Percentiles rank a stretch among this genome's conserved stretches.
These are phyloP conservation scores for Nothocercus nigrocapillus DNA, from an alignment of 2,113 vertebrate genomes.

Conservation along the genomic window DNA sequence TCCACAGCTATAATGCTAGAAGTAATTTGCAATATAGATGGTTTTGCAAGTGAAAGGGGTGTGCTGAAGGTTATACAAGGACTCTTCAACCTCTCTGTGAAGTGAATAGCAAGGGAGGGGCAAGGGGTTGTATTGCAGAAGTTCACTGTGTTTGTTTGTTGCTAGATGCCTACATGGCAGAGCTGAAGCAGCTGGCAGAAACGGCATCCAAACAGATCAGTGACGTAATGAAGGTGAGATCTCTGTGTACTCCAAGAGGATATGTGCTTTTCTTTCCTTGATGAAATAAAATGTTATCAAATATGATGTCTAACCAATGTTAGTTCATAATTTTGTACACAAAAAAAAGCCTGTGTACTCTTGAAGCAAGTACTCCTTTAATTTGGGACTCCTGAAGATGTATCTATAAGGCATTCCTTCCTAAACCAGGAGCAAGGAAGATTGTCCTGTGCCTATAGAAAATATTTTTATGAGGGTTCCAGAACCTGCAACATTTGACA, in stretches of 20 bases:
- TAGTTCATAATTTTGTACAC: neutral
- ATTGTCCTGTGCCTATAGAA: neutral
- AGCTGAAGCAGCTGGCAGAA: slow-evolving; percentile 78
- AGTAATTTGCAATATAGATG: neutral
- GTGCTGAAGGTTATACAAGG: neutral
- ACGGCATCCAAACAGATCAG: slow-evolving; percentile 76
- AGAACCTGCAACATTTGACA: neutral
- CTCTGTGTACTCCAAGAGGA: neutral
- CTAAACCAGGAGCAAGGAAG: neutral
- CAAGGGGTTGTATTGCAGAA: neutral
- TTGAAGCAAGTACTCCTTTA: neutral
- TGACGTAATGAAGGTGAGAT: slow-evolving; percentile 86
- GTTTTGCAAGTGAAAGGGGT: neutral
- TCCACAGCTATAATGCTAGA: neutral
- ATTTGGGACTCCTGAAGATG: neutral
- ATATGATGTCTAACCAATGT: neutral
- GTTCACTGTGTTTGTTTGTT: slow-evolving; percentile 24
- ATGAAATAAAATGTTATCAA: neutral
- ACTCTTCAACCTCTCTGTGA: neutral
- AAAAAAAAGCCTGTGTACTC: neutral
- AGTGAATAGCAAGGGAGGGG: neutral
- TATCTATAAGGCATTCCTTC: neutral
- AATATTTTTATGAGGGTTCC: neutral
- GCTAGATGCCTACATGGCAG: slow-evolving; percentile 72
- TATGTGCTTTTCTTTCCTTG: neutral